Evolutionary conservation across 2,888 invertebrate species (phyloP).

Genomic region (Auanema freiburgensis): DNA sequence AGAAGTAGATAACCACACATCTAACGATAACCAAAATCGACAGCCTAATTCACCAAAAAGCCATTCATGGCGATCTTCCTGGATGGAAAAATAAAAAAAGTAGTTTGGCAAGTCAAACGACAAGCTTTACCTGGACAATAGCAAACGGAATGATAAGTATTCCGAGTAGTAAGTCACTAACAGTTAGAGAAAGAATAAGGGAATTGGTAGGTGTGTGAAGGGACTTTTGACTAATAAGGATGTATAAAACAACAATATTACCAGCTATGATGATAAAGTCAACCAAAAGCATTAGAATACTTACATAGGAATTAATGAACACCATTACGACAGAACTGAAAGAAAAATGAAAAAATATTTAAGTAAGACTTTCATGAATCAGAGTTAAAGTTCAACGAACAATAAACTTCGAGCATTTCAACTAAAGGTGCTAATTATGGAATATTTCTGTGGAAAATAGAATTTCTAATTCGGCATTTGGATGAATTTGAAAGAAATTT

Average conservation of each 20-base stretch:
- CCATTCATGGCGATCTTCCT: conserved; percentile 77
- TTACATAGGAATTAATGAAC: conserved; percentile 1
- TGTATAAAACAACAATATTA: conserved; percentile 60
- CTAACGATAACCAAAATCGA: conserved; percentile 91
- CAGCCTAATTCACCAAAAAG: conserved; percentile 93
- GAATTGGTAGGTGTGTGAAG: conserved; percentile 92
- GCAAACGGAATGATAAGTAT: conserved; percentile 92
- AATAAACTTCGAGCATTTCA: no score
- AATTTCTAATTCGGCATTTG: no score
- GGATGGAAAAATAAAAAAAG: conserved; percentile 17
- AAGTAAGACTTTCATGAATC: no score
- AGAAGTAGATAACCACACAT: conserved; percentile 97
- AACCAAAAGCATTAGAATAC: conserved; percentile 44
- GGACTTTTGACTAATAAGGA: conserved; percentile 53
- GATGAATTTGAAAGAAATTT: no score
- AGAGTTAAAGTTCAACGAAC: no score
- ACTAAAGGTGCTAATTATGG: no score
- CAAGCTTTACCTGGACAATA: conserved; percentile 83
- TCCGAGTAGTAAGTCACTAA: conserved; percentile 92
- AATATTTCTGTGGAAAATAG: no score
- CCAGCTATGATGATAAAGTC: conserved; percentile 60
- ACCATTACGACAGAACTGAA: no score
- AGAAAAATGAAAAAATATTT: no score
- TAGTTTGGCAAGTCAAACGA: no score
- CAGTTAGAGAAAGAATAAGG: conserved; percentile 93